Conservation (phyloP, 2,113 vertebrate species). For the Callopanchax toddi region DNA sequence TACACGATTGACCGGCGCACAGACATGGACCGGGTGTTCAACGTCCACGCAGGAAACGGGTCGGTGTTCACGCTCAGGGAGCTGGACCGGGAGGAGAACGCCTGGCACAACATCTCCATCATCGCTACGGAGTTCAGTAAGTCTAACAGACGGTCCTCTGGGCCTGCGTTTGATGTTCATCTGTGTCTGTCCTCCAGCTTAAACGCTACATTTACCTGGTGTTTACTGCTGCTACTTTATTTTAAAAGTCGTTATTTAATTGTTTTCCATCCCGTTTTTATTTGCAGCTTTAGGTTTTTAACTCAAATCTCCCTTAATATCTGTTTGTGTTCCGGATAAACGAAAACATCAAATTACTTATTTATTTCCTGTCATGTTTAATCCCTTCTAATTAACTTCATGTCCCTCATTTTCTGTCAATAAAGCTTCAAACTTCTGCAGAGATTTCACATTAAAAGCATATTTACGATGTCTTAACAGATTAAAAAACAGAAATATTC, state of each 20-base stretch:
- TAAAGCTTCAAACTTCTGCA: slow-evolving; percentile 5
- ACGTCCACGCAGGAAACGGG: slow-evolving; percentile 91
- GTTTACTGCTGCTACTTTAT: background rate
- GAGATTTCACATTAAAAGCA: background rate
- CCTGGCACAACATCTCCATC: slow-evolving; percentile 96
- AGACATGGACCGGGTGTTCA: slow-evolving; percentile 96
- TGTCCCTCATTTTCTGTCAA: background rate
- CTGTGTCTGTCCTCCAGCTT: slow-evolving; percentile 4
- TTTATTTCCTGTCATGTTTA: background rate
- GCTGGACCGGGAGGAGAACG: slow-evolving; percentile 89
- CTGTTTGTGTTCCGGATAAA: background rate
- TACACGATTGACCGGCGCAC: slow-evolving; percentile 95
- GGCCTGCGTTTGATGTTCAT: too few species aligned
- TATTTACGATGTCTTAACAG: background rate
- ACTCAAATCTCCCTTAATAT: background rate
- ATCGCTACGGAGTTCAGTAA: slow-evolving; percentile 94
- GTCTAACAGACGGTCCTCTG: too few species aligned
- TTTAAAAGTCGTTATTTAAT: background rate
- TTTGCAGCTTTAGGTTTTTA: background rate
- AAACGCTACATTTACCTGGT: too few species aligned
- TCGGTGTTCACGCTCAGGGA: slow-evolving; percentile 90
- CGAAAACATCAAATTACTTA: background rate
- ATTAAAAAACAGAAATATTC: background rate
- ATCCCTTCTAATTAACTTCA: background rate
- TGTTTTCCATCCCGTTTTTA: background rate